Conservation (phyloP, 2,888 invertebrate species). For the Folsomia candida region DNA sequence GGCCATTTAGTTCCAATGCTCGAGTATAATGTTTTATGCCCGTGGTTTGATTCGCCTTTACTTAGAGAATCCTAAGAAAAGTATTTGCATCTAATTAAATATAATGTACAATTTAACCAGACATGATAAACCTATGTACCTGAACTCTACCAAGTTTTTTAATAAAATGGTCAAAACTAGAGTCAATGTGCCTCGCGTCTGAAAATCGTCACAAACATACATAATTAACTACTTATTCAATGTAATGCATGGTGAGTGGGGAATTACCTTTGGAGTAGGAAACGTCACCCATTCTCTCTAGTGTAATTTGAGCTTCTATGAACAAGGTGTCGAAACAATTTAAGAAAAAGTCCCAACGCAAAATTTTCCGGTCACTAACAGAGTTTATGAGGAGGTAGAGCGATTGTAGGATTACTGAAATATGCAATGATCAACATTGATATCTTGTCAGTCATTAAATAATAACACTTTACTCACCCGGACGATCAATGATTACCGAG, state of each 20-base stretch:
- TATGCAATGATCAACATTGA: no score
- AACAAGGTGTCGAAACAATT: constrained; percentile 93
- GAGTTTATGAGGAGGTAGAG: constrained; percentile 92
- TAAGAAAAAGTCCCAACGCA: constrained; percentile 97
- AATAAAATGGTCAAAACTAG: constrained; percentile 79
- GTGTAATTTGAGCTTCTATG: constrained; percentile 89
- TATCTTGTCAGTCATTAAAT: no score
- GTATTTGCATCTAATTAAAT: no score
- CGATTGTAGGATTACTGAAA: constrained; percentile 70
- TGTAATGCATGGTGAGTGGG: neutral
- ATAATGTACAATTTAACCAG: no score
- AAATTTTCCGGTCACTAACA: constrained; percentile 80
- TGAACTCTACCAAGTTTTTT: constrained; percentile 84
- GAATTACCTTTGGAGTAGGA: constrained; percentile 72
- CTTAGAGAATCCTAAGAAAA: constrained; percentile 78
- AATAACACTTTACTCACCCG: constrained; percentile 85
- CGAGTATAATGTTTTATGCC: constrained; percentile 75
- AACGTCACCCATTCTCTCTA: constrained; percentile 81
- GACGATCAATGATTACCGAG: constrained; percentile 91
- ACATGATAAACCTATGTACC: no score
- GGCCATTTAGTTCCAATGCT: constrained; percentile 92
- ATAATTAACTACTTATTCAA: neutral
- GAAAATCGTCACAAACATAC: constrained; percentile 44
- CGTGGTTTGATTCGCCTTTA: constrained; percentile 53
- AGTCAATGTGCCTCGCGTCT: constrained; percentile 87